A percentile compares a stretch with the other conserved stretches of the same genome.
Evolutionary conservation across 2,888 invertebrate species (phyloP).

Genomic region (Lepidocyrtoides sp.): DNA sequence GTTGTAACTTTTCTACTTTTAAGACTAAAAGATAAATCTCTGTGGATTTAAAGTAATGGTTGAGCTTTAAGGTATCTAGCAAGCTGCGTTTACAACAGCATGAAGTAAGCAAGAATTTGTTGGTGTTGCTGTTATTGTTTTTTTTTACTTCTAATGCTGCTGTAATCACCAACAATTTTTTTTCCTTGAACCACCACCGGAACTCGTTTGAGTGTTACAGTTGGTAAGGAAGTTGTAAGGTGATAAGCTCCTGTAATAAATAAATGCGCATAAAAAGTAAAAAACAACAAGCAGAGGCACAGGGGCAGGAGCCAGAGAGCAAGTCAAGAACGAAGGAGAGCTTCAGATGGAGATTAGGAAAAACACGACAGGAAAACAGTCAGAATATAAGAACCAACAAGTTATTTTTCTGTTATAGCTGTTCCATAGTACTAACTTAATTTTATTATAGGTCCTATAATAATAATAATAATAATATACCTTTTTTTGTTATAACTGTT

Average conservation of each 20-base stretch:
- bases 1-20: constrained; percentile 6
- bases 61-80: constrained; percentile 6
- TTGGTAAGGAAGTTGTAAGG: constrained; percentile 76
- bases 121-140: constrained; percentile 36
- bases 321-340: not conserved
- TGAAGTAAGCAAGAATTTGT: not conserved
- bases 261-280: constrained; percentile 61
- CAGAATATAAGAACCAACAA: constrained; percentile 45
- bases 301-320: not conserved
- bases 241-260: constrained; percentile 82
- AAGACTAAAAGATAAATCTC: constrained; percentile 30
- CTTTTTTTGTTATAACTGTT: not conserved
- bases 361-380: constrained; percentile 61
- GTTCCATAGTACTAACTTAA: constrained; percentile 23
- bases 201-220: constrained; percentile 60
- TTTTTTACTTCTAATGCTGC: constrained; percentile 13
- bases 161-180: constrained; percentile 60
- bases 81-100: not conserved
- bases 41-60: constrained; percentile 22
- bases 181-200: constrained; percentile 75
- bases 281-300: constrained; percentile 34
- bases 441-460: not conserved
- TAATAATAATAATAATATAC: not conserved
- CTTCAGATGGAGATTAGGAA: constrained; percentile 55
- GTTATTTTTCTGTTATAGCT: constrained; percentile 16